These are phyloP conservation scores for Oeneis ivallda DNA, from an alignment of 2,888 invertebrate species.

Conservation along the genomic window DNA sequence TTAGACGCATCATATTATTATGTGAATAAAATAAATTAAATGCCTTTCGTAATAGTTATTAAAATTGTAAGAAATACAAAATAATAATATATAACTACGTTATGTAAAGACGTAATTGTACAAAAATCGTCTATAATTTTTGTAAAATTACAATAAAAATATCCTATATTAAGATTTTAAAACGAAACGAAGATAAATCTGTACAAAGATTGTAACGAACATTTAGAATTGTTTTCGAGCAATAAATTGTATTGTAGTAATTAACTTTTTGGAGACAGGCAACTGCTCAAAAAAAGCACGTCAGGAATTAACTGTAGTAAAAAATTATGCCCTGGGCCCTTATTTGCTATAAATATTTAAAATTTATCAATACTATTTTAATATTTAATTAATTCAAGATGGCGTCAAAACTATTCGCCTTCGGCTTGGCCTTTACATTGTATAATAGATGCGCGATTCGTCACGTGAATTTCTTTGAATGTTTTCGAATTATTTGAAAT, in stretches of 20 bases:
- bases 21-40: not conserved
- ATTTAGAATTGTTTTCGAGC: slow-evolving; percentile 53
- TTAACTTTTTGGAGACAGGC: slow-evolving; percentile 58
- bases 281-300: slow-evolving; percentile 73
- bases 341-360: not conserved
- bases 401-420: too few species aligned
- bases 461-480: too few species aligned
- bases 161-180: not conserved
- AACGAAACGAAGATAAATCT: slow-evolving; percentile 4
- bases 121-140: slow-evolving; percentile 4
- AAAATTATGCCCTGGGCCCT: slow-evolving; percentile 25
- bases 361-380: not conserved
- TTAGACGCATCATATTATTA: slow-evolving; percentile 27
- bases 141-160: not conserved
- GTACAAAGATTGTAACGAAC: slow-evolving; percentile 8
- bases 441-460: too few species aligned
- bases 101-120: not conserved
- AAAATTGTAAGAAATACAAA: slow-evolving; percentile 3
- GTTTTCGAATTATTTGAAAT: too few species aligned
- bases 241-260: slow-evolving; percentile 54
- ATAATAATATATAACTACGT: not conserved
- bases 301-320: slow-evolving; percentile 75
- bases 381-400: too few species aligned
- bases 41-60: slow-evolving; percentile 17
- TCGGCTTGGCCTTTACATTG: too few species aligned